Conservation (phyloP, 2,888 invertebrate genomes). For the Lithophane ornitopus region DNA sequence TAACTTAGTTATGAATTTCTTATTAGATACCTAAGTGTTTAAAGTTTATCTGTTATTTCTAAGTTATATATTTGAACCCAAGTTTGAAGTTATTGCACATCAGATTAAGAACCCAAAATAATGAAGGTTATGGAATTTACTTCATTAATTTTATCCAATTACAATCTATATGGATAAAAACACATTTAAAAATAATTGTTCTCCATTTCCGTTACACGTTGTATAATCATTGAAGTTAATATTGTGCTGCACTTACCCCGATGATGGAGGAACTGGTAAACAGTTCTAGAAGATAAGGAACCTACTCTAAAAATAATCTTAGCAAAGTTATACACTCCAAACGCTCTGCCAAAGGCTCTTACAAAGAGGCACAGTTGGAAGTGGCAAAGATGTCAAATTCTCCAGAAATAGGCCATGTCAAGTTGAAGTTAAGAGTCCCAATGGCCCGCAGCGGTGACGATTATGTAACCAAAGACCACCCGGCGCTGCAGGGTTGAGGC, state of each 20-base stretch:
- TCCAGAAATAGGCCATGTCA: conserved; percentile 87
- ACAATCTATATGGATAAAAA: neutral
- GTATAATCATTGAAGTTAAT: neutral
- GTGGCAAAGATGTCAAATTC: conserved; percentile 84
- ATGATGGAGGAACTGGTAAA: neutral
- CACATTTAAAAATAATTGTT: too few species aligned
- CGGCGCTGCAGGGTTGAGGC: conserved; percentile 75
- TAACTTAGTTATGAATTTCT: conserved; percentile 41
- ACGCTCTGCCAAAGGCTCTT: conserved; percentile 59
- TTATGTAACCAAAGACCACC: conserved; percentile 84
- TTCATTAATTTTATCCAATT: neutral
- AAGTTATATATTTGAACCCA: conserved; percentile 22
- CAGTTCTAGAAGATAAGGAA: conserved; percentile 15
- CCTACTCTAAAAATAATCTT: conserved; percentile 34
- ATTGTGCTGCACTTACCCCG: neutral
- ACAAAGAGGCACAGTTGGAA: conserved; percentile 72
- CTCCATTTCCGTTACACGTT: neutral
- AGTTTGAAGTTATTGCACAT: conserved; percentile 28
- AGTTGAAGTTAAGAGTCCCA: conserved; percentile 86
- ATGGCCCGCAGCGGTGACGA: conserved; percentile 84
- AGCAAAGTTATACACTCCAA: conserved; percentile 35
- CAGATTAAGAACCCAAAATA: conserved; percentile 23
- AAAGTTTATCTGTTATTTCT: conserved; percentile 44
- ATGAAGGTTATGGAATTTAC: neutral
- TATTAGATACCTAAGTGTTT: conserved; percentile 44